Evolutionary conservation across 2,888 invertebrate species (phyloP), one percentile per base, ranked within the genome.

Genomic region (Drosophila multiciliata): DNA sequence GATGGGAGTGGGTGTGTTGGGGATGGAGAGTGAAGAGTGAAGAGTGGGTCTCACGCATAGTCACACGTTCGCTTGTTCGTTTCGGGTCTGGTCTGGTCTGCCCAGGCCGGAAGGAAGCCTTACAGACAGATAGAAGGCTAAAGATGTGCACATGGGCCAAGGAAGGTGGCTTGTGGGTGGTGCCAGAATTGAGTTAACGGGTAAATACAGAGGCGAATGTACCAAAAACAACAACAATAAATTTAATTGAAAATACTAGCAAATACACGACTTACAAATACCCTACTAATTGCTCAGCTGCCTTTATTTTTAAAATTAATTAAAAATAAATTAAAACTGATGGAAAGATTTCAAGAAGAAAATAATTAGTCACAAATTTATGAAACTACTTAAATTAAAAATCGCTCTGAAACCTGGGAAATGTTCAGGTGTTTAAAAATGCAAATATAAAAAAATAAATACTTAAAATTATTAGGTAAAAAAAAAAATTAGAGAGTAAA

Each of bases 71-170:
- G 20, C 67, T 79, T 70, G 38, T 55, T 55, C 36, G 54, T 55
- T 55, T 55, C 66, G 69, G 55, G 55, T 40, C n/a, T 29, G 55
- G 55, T 40, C n/a, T 29, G 52, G 61, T 50, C 66, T 65, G 66
- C 57, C 76, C 73, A 57, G 86, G 83, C 83, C 83, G 89, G 85
- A 88, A 85, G 84, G 84, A 85, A 85, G 89, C 87, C 77, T 75
- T 89, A 77, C 89, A 85, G 85, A 89, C 85, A 80, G 89, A 89
- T 83, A 85, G 87, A 89, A 87, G 85, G 85, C 89, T 74, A 83
- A 88, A 88, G 83, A 88, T 80, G 87, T 75, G 81, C 66, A 73
- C 49, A 68, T 20, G 23, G 26, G 26, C 57, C 9, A 17, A 36
- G 36, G 54, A 23, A 15, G 23, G 12, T 15, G 45, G 15, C 1